A percentile compares a stretch with the other conserved stretches of the same genome.
Evolutionary conservation across 2,113 vertebrate species (phyloP).

Genomic region (Dunckerocampus dactyliophorus): DNA sequence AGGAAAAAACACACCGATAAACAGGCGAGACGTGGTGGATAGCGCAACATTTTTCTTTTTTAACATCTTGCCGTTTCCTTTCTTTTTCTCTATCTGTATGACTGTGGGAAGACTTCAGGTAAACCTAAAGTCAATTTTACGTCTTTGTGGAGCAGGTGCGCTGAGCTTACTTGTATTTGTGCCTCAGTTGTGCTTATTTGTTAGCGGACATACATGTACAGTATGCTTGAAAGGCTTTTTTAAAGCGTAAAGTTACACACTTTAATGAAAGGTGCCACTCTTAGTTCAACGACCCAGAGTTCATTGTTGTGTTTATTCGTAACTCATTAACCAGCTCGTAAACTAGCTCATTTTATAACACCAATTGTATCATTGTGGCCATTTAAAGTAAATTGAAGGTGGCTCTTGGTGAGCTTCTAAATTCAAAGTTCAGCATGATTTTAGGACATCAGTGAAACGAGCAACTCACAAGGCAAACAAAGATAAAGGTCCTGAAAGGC

Average conservation of each 20-base stretch:
- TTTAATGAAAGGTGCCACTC: constrained; percentile 6
- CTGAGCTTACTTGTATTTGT: not conserved
- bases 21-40: constrained; percentile 25
- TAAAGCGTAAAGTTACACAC: not conserved
- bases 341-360: not conserved
- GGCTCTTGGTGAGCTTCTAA: not conserved
- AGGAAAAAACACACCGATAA: constrained; percentile 21
- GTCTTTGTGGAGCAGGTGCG: constrained; percentile 41
- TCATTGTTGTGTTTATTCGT: constrained; percentile 49
- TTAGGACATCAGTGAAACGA: not conserved
- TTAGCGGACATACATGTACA: too few relatives aligned
- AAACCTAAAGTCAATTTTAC: constrained; percentile 4
- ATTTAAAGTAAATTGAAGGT: not conserved
- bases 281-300: constrained; percentile 55
- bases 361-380: not conserved
- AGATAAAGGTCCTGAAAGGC: constrained; percentile 37
- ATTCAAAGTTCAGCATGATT: constrained; percentile 10
- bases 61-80: constrained; percentile 34
- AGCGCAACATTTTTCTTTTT: constrained; percentile 18
- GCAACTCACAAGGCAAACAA: constrained; percentile 34
- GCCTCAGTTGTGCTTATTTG: not conserved
- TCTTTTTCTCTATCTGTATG: constrained; percentile 31
- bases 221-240: not conserved
- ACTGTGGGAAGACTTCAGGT: constrained; percentile 48
- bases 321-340: constrained; percentile 55